Percentiles rank a stretch among this genome's conserved stretches.
Evolutionary conservation across 2,797 vertebrate species (phyloP).

Genomic region (Sciurus vulgaris): DNA sequence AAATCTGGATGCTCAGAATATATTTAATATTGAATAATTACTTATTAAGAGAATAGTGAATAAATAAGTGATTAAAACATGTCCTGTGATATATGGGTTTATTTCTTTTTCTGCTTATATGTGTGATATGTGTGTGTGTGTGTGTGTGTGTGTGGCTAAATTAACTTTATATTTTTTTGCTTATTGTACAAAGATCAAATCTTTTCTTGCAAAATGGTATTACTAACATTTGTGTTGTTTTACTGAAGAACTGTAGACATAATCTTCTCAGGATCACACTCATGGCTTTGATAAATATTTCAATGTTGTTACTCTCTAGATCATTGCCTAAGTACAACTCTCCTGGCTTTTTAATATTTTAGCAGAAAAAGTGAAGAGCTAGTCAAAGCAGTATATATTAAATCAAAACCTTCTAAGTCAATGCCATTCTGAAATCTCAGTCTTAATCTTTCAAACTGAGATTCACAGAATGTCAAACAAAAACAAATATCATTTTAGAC

Average conservation of each 20-base stretch:
- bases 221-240: not conserved
- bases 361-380: slow-evolving; percentile 21
- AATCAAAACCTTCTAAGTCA: not conserved
- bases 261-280: not conserved
- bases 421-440: not conserved
- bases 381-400: not conserved
- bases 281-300: slow-evolving; percentile 66
- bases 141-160: not conserved
- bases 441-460: slow-evolving; percentile 15
- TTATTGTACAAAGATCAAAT: not conserved
- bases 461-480: not conserved
- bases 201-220: not conserved
- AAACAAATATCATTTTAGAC: not conserved
- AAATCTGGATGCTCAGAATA: not conserved
- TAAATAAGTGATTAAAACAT: not conserved
- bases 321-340: slow-evolving; percentile 45
- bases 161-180: not conserved
- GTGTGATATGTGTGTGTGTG: not conserved
- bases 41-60: not conserved
- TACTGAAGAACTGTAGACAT: not conserved
- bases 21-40: slow-evolving; percentile 31
- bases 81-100: not conserved
- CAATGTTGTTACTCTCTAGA: not conserved
- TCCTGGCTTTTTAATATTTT: slow-evolving; percentile 53
- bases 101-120: not conserved